Percentiles rank a stretch among this genome's conserved stretches.
Conservation (phyloP, 1,140 invertebrate genomes). For the Calycopis cecrops region DNA sequence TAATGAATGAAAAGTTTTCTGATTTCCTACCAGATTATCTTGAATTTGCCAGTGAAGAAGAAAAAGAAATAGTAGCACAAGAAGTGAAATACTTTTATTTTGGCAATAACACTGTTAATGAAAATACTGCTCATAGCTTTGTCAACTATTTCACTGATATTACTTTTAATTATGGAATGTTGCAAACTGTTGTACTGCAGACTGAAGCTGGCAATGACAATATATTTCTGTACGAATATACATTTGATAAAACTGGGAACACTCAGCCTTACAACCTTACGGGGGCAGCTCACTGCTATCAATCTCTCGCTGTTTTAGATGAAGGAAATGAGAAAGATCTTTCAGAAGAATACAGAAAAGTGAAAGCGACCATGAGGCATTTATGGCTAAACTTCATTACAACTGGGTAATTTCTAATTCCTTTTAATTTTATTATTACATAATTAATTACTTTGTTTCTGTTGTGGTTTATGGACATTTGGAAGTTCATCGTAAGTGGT, state of each 20-base stretch:
- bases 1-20: conserved; percentile 35
- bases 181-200: conserved; percentile 21
- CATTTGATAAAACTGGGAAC: conserved; percentile 19
- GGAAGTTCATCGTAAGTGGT: no score
- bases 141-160: conserved; percentile 28
- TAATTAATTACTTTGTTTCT: background rate
- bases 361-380: conserved; percentile 24
- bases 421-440: background rate
- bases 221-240: conserved; percentile 28
- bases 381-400: conserved; percentile 29
- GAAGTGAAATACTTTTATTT: conserved; percentile 34
- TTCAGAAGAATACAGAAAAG: conserved; percentile 19
- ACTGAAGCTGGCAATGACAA: conserved; percentile 26
- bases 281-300: conserved; percentile 22
- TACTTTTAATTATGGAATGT: conserved; percentile 22
- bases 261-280: conserved; percentile 5
- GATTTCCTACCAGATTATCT: conserved; percentile 31
- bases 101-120: conserved; percentile 19
- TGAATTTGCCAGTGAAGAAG: conserved; percentile 20
- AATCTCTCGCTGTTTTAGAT: conserved; percentile 20
- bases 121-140: conserved; percentile 18
- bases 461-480: background rate
- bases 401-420: conserved; percentile 29
- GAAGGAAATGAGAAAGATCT: conserved; percentile 11
- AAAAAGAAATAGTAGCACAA: conserved; percentile 19